Conservation (phyloP, 1,140 invertebrate species). For the Argopecten irradians region DNA sequence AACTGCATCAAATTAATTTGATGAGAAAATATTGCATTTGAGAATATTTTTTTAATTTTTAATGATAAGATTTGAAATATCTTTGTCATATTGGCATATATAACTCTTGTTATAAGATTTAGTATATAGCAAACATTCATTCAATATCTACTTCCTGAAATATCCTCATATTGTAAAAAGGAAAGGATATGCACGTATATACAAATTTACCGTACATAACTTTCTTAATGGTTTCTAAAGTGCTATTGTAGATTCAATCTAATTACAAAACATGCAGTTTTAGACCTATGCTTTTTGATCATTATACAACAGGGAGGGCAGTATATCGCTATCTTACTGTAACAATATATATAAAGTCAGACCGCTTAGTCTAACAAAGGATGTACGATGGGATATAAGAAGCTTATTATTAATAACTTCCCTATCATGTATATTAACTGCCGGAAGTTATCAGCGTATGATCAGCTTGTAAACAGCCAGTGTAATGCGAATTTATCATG, state of each 20-base stretch:
- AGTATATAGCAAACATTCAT: no score
- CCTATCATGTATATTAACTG: neutral
- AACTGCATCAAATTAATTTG: no score
- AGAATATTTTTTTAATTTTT: no score
- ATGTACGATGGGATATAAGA: neutral
- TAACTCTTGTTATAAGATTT: no score
- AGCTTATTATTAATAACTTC: neutral
- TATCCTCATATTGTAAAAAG: no score
- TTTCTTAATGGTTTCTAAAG: neutral
- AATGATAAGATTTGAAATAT: no score
- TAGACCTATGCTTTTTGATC: neutral
- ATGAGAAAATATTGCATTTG: no score
- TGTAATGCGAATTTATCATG: no score
- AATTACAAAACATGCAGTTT: neutral
- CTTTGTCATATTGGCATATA: no score
- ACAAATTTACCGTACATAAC: neutral
- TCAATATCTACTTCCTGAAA: no score
- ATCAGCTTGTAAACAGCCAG: no score
- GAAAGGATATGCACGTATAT: neutral
- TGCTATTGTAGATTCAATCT: neutral
- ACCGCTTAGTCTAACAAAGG: neutral
- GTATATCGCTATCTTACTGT: neutral
- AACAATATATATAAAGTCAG: neutral
- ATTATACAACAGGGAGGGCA: neutral
- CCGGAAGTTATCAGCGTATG: neutral